Base-by-base conservation (phyloP, 2,113 vertebrate genomes). In the Podiceps cristatus region DNA sequence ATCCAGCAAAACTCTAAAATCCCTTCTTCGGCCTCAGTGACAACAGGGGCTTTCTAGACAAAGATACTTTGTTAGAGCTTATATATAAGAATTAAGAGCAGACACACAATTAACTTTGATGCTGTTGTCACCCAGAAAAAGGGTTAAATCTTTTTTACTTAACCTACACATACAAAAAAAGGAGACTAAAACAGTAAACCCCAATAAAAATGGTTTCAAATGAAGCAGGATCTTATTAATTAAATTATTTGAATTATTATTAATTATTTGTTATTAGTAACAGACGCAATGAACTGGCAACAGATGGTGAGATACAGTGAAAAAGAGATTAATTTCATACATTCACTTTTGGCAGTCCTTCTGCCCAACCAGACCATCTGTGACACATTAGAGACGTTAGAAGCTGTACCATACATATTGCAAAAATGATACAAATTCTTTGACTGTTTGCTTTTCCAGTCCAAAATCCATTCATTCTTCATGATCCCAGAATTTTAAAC, bases 221-320 rank as follows among this genome's bases (percentile, higher is more conserved):
- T 62, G 4, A 75, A 96, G 37, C 60, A 25, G 28, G 23, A 88
- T 58, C 10, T 11, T 83, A 96, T 96, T 97, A 95, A 97, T 97
- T 90, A 76, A 77, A 93, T 96, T 90, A 95, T 82, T 73, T 12
- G 37, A 90, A 95, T 90, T 18, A 93, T 97, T 97, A 97, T 93
- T 96, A 96, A 97, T 96, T 87, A 96, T 90, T 95, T 97, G 95
- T 96, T 97, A 90, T 96, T 94, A 95, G 86, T 68, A 96, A 90
- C 80, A 94, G 96, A 52, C 4, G 13, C 67, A 95, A 10, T 31
- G 86, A 96, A 66, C 94, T 96, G 94, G 84, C 96, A 97, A 24
- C 97, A 97, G 97, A 97, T 96, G 96, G 97, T 88, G 59, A 4
- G 81, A 76, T 87, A 44, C 45, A 66, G 91, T 35, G 81, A 90